Evolutionary conservation across 1,140 invertebrate genomes (phyloP), one percentile per base, ranked within the genome.

Genomic region (Papilio helenus): DNA sequence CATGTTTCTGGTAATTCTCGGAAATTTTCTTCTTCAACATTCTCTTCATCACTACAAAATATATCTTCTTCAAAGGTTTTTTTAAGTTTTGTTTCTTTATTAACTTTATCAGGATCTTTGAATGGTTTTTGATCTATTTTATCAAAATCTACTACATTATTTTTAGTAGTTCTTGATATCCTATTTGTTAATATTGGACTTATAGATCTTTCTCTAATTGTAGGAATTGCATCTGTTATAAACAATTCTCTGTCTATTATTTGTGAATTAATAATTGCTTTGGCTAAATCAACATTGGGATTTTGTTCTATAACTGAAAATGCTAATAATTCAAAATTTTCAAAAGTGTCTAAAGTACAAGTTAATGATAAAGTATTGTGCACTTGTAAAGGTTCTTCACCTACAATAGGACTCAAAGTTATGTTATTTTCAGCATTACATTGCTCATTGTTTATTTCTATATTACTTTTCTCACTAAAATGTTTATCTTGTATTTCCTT

Each of bases 31-130:
- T 83, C 58, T 39, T 82, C 16, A 80, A 84, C 83, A 72, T 88
- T 84, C 85, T 94, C 92, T 84, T 94, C 92, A 87, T 93, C 92
- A 86, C 89, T 93, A 76, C 89, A 92, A 79, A 94, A 93, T 42
- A 93, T 92, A 82, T 88, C 87, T 82, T 92, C 90, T 81, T 89
- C 83, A 79, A 72, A 42, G 26, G 23, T 78, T 42, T 79, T 49
- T 0, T n/a, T 82, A 55, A 42, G 42, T 80, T 68, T 39, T 72
- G 20, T 83, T 72, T 26, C 44, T 46, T 49, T 9, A 72, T 23
- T 39, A 58, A 34, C 46, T 61, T 79, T 79, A 34, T 79, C 55
- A 74, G 68, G 39, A 12, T 61, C 76, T 65, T 77, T 61, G 3
- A 77, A 42, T 14, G 51, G 55, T 20, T 42, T 18, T 39, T 77